A percentile compares a stretch with the other conserved stretches of the same genome.
phyloP scores from a whole-genome alignment of 2,888 invertebrate genomes.

The Platycheirus rosarum region DNA sequence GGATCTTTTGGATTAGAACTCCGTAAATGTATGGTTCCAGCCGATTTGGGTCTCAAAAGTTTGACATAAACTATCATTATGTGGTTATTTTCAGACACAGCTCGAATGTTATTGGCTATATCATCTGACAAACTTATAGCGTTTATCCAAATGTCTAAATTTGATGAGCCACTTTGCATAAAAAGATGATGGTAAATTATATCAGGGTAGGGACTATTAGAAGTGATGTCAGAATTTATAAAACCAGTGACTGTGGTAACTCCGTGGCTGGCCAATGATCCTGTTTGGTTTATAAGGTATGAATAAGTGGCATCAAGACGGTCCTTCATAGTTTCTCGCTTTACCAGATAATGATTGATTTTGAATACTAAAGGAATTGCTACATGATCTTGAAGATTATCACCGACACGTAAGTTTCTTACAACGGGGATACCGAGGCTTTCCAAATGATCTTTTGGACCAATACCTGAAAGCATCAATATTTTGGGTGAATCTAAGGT shows the following conservation, averaged over 20 bases:
- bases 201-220: slow-evolving; percentile 84
- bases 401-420: slow-evolving; percentile 84
- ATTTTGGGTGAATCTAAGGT: slow-evolving; percentile 80
- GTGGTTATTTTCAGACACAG: slow-evolving; percentile 44
- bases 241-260: slow-evolving; percentile 83
- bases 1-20: slow-evolving; percentile 83
- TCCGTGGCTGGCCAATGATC: slow-evolving; percentile 82
- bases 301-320: slow-evolving; percentile 78
- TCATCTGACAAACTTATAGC: slow-evolving; percentile 39
- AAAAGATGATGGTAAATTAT: slow-evolving; percentile 84
- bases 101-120: slow-evolving; percentile 41
- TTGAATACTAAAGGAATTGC: slow-evolving; percentile 82
- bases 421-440: slow-evolving; percentile 76
- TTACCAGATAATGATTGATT: slow-evolving; percentile 79
- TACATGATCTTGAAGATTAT: slow-evolving; percentile 91
- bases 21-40: slow-evolving; percentile 83
- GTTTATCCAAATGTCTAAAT: slow-evolving; percentile 54
- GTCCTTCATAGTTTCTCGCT: slow-evolving; percentile 76
- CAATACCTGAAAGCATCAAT: slow-evolving; percentile 80
- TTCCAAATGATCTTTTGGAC: slow-evolving; percentile 77
- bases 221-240: slow-evolving; percentile 83
- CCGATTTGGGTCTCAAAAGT: slow-evolving; percentile 80
- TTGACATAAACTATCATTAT: slow-evolving; percentile 71
- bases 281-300: slow-evolving; percentile 84
- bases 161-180: slow-evolving; percentile 77